phyloP scores from a whole-genome alignment of 2,888 invertebrate genomes.

The Leucophenga maculata region DNA sequence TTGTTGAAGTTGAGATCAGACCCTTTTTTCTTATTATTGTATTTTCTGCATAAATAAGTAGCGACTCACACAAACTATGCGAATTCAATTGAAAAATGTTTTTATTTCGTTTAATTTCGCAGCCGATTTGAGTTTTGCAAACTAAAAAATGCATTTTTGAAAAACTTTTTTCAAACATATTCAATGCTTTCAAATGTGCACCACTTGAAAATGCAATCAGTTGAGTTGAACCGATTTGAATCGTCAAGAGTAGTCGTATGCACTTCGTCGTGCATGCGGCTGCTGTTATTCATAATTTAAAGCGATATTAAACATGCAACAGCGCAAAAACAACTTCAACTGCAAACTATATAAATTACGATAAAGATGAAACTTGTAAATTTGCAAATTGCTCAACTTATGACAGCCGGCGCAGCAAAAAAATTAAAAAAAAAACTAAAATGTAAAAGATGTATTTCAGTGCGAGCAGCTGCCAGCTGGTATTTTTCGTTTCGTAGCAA shows the following conservation, averaged over 20 bases:
- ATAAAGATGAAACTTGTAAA: constrained; percentile 21
- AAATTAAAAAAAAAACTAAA: background rate
- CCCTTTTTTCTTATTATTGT: background rate
- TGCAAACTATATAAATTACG: constrained; percentile 10
- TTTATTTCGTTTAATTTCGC: too few relatives aligned
- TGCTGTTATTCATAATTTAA: background rate
- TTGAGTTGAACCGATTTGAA: constrained; percentile 7
- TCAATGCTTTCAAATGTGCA: too few relatives aligned
- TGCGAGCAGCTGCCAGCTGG: background rate
- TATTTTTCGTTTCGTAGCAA: too few relatives aligned
- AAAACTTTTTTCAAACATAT: too few relatives aligned
- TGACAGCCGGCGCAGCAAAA: background rate
- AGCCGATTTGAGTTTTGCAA: too few relatives aligned
- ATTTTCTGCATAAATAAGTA: background rate
- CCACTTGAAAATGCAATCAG: constrained; percentile 12
- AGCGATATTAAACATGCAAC: constrained; percentile 15
- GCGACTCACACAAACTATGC: background rate
- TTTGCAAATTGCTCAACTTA: constrained; percentile 25
- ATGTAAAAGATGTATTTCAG: background rate
- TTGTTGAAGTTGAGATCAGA: constrained; percentile 1
- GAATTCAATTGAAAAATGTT: too few relatives aligned
- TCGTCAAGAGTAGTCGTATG: constrained; percentile 3
- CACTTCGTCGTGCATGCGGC: background rate
- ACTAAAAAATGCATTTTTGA: too few relatives aligned
- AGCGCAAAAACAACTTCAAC: background rate